phyloP scores from a whole-genome alignment of 2,888 invertebrate species.

The Cheiracanthium punctorium region DNA sequence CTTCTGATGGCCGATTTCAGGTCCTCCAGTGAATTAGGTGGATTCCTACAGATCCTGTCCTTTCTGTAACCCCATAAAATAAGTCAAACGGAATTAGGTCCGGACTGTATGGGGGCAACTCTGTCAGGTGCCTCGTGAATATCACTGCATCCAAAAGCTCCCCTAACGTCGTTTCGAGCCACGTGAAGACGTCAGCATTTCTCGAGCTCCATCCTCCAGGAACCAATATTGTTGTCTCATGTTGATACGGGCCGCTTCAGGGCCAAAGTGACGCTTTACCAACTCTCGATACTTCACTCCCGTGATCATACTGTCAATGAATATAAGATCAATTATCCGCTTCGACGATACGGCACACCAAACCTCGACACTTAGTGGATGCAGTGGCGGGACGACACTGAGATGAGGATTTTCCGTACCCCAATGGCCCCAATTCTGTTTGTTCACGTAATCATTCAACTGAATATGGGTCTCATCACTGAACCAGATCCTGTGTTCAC shows the following conservation, averaged over 20 bases:
- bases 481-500: too few relatives aligned
- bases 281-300: not conserved
- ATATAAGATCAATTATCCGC: not conserved
- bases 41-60: not conserved
- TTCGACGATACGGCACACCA: not conserved
- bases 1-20: slow-evolving; percentile 1
- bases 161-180: not conserved
- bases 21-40: not conserved
- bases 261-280: not conserved
- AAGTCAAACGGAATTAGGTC: not conserved
- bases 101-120: not conserved
- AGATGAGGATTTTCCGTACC: too few relatives aligned
- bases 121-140: not conserved
- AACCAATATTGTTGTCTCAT: not conserved
- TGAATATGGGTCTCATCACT: too few relatives aligned
- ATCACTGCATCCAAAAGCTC: slow-evolving; percentile 1
- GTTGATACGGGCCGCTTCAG: not conserved
- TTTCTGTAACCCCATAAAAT: not conserved
- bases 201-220: not conserved
- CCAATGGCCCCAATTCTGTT: too few relatives aligned
- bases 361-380: not conserved
- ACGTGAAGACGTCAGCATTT: not conserved
- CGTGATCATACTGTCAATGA: not conserved
- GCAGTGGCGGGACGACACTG: too few relatives aligned
- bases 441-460: too few relatives aligned